These are phyloP conservation scores for Sinocyclocheilus maitianheensis DNA, from an alignment of 2,113 vertebrate species.

Conservation along the genomic window DNA sequence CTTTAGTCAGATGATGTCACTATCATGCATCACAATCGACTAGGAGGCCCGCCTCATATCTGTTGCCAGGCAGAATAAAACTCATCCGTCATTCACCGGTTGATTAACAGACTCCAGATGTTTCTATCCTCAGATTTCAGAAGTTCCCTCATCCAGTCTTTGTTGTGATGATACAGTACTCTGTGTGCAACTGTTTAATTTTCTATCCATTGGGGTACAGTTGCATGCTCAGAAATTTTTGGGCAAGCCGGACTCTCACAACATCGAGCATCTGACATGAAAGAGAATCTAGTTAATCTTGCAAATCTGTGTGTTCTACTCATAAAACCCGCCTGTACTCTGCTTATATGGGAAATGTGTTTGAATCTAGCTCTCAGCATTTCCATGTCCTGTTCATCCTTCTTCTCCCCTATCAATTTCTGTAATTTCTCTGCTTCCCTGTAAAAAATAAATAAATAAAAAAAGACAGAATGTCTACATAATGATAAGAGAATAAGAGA, in stretches of 20 bases:
- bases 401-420: neutral
- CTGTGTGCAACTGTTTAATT: conserved; percentile 89
- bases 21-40: conserved; percentile 85
- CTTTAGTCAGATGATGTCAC: conserved; percentile 82
- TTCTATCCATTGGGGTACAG: conserved; percentile 81
- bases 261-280: conserved; percentile 84
- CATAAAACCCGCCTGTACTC: neutral
- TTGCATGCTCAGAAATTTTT: conserved; percentile 84
- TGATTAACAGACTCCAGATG: conserved; percentile 92
- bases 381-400: neutral
- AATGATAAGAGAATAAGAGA: conserved; percentile 14
- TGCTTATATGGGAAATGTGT: neutral
- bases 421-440: neutral
- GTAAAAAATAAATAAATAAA: neutral
- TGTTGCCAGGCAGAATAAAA: conserved; percentile 86
- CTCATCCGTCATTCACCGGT: conserved; percentile 88
- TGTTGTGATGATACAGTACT: conserved; percentile 91
- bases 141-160: conserved; percentile 77
- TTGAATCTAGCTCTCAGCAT: neutral
- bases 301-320: conserved; percentile 57
- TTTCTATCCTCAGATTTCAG: conserved; percentile 87
- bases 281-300: conserved; percentile 85
- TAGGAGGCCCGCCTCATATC: conserved; percentile 73
- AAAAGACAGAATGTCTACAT: neutral
- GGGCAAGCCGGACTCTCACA: conserved; percentile 75